Conservation (phyloP, 2,113 vertebrate genomes). For the Barbus barbus region DNA sequence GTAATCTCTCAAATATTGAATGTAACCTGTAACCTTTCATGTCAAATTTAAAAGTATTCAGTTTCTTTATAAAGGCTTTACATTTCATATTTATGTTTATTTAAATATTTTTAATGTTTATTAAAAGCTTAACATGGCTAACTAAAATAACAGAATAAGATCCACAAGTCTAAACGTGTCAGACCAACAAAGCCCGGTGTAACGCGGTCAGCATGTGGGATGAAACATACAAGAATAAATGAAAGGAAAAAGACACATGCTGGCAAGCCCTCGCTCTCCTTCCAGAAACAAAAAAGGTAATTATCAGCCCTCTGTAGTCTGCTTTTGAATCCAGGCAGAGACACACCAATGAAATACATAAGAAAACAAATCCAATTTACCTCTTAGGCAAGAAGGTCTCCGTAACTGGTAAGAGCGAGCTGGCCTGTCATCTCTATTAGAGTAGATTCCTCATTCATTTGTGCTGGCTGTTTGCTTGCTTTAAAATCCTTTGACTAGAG, state of each 20-base stretch:
- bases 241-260: background rate
- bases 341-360: background rate
- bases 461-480: background rate
- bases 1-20: background rate
- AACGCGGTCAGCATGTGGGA: background rate
- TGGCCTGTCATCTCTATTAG: conserved; percentile 25
- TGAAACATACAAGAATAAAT: conserved; percentile 26
- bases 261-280: background rate
- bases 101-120: too few species aligned
- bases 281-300: conserved; percentile 32
- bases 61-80: background rate
- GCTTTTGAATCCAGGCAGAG: background rate
- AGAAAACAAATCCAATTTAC: conserved; percentile 37
- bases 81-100: background rate
- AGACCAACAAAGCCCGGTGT: conserved; percentile 38
- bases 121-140: background rate
- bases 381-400: conserved; percentile 41
- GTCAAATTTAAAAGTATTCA: too few species aligned
- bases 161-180: background rate
- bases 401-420: conserved; percentile 12
- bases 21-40: background rate
- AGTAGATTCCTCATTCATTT: conserved; percentile 24
- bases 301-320: background rate
- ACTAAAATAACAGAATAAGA: background rate
- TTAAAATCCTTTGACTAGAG: conserved; percentile 35